Base-by-base conservation (phyloP, 2,797 vertebrate species). In the Enteromius paludinosus region DNA sequence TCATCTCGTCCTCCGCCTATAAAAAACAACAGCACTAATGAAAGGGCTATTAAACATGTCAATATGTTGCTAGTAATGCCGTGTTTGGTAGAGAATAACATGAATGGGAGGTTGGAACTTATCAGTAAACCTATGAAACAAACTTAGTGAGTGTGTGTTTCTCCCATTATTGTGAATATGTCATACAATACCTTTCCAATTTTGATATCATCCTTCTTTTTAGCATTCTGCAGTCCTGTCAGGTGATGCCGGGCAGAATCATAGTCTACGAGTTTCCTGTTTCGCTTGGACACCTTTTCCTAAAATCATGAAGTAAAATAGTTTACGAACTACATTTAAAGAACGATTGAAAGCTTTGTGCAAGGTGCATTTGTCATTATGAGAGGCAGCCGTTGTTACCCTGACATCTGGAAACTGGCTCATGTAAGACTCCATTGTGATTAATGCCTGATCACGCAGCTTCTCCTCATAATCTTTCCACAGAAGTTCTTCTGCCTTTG, bases 401-500 rank as follows among this genome's bases (percentile, higher is more conserved):
- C 95, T 96, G 70, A 96, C 91, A 76, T 98, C 97, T 47, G 94
- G 93, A 73, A 99, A 99, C 85, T 99, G 97, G 82, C 93, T 91
- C 87, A 97, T 93, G 75, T 98, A 99, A 78, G 95, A 96, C 92
- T 99, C 97, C 96, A 98, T 96, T 84, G 95, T 95, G 79, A 92
- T 92, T 68, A 98, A 30, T 0, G 93, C 95, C 90, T 99, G 98
- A 90, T 98, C 97, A 1, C 92, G 88, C 82, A 99, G 52, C 90
- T 99, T 99, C 10, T 95, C 95, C 90, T 98, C 98, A 28, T 94
- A 97, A 93, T 99, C 97, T 15, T 96, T 97, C 98, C 98, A 99
- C 81, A 98, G 93, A 47, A 98, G 96, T 77, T 98, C 96, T 41
- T 98, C 97, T 83, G 95, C 97, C 97, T 99, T 89, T 66, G 52